Conservation (phyloP, 1,140 invertebrate species). For the Globodera rostochiensis region DNA sequence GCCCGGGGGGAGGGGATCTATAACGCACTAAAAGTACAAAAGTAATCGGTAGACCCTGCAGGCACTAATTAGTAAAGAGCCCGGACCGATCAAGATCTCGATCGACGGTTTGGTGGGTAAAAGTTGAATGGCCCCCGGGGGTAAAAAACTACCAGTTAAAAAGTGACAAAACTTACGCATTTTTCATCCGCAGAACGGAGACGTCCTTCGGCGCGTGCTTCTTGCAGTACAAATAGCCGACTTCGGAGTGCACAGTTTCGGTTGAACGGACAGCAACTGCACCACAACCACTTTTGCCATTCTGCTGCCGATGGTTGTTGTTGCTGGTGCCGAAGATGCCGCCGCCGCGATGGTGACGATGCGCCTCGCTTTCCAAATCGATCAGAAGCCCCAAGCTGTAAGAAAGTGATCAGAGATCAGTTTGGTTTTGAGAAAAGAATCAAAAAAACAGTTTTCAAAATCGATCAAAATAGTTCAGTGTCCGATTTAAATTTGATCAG, state of each 20-base stretch:
- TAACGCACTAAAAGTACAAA: background rate
- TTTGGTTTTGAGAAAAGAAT: no score
- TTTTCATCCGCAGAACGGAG: slow-evolving; percentile 27
- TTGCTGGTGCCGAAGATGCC: background rate
- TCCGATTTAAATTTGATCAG: no score
- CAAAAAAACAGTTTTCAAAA: no score
- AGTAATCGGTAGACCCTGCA: background rate
- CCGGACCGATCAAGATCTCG: no score
- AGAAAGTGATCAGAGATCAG: slow-evolving; percentile 15
- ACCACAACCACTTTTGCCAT: background rate
- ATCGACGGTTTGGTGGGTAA: no score
- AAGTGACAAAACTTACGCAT: slow-evolving; percentile 31
- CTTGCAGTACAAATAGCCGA: slow-evolving; percentile 48
- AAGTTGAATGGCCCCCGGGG: no score
- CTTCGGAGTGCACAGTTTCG: slow-evolving; percentile 27
- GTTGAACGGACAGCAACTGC: background rate
- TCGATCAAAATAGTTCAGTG: no score
- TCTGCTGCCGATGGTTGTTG: background rate
- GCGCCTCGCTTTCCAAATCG: slow-evolving; percentile 42
- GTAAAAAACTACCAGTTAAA: no score
- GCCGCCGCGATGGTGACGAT: background rate
- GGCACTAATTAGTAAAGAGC: no score
- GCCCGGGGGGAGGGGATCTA: no score
- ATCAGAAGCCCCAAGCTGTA: slow-evolving; percentile 53
- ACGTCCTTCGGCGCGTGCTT: slow-evolving; percentile 44